Conservation (phyloP, 2,888 invertebrate genomes). For the Melipona bicolor region DNA sequence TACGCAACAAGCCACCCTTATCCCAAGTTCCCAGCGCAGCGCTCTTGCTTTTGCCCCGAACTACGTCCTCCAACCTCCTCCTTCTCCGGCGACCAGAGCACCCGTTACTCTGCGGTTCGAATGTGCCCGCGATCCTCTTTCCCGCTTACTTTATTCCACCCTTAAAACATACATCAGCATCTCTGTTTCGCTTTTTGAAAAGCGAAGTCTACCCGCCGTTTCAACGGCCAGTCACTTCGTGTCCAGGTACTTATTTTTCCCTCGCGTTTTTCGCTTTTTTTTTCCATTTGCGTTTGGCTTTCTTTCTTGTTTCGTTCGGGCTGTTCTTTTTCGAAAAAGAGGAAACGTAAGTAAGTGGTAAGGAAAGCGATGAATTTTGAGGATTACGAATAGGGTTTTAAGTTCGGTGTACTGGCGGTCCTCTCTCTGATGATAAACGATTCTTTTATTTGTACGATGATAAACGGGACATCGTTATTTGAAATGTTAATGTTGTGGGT, state of each 20-base stretch:
- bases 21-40: conserved; percentile 67
- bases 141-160: conserved; percentile 6
- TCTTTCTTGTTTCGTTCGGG: not conserved
- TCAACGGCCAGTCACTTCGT: not conserved
- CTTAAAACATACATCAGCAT: conserved; percentile 11
- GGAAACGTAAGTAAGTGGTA: not conserved
- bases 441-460: not conserved
- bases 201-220: not conserved
- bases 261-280: not conserved
- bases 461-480: not conserved
- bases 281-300: not conserved
- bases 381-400: not conserved
- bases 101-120: conserved; percentile 71
- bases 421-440: not conserved
- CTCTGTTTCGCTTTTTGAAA: not conserved
- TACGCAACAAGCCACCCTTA: conserved; percentile 80
- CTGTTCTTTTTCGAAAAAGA: not conserved
- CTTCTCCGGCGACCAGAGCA: conserved; percentile 32
- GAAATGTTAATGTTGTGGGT: not conserved
- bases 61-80: conserved; percentile 20
- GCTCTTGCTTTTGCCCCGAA: conserved; percentile 29
- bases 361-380: not conserved
- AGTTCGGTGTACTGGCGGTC: not conserved
- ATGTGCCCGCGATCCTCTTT: conserved; percentile 13
- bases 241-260: not conserved